Percentiles rank a stretch among this genome's conserved stretches.
Evolutionary conservation across 2,113 vertebrate genomes (phyloP).

Genomic region (Poeciliopsis turrubarensis): DNA sequence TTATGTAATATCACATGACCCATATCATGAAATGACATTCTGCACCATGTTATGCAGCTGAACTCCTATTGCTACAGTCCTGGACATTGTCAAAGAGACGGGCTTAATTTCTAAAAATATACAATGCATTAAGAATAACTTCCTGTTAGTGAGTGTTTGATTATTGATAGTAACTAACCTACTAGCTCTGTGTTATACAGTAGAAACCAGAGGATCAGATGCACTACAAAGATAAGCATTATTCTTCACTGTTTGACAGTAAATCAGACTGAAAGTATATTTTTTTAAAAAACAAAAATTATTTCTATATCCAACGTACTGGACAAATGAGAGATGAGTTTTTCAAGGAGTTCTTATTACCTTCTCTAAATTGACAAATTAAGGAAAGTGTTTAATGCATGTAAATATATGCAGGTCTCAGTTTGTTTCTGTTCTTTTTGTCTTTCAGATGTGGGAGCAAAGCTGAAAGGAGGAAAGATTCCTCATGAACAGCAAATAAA

Average conservation of each 20-base stretch:
- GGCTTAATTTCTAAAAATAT: not conserved
- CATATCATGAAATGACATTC: not conserved
- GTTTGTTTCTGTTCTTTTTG: not conserved
- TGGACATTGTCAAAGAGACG: not conserved
- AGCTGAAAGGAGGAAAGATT: slow-evolving; percentile 86
- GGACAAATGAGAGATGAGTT: too few species aligned
- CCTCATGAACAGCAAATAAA: slow-evolving; percentile 95
- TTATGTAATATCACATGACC: too few species aligned
- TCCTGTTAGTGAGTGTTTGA: not conserved
- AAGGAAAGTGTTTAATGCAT: not conserved
- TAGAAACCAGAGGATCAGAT: too few species aligned
- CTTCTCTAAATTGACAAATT: too few species aligned
- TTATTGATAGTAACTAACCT: not conserved
- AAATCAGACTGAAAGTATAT: not conserved
- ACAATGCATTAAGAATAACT: not conserved
- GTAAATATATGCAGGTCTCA: too few species aligned
- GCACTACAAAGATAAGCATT: too few species aligned
- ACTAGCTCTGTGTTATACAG: not conserved
- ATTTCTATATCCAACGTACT: too few species aligned
- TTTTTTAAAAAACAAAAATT: too few species aligned
- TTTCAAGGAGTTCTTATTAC: too few species aligned
- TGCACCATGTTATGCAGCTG: not conserved
- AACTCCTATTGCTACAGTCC: not conserved
- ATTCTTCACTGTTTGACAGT: not conserved
- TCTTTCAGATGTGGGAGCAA: slow-evolving; percentile 83